Evolutionary conservation across 2,888 invertebrate genomes (phyloP).

Genomic region (Macrostomum cliftonense): DNA sequence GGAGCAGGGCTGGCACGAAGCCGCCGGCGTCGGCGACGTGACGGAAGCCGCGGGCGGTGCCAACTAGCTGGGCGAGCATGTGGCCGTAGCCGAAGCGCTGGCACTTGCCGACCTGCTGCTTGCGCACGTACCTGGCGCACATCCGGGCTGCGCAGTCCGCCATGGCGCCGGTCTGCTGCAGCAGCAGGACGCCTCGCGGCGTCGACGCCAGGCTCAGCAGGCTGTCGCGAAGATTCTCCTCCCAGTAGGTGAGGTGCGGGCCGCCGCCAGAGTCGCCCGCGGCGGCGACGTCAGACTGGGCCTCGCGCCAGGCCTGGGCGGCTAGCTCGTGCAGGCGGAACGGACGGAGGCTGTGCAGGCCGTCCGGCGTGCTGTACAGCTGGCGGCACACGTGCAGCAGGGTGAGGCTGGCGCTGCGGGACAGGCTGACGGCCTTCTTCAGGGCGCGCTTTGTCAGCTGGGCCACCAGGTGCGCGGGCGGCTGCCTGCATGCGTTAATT

Average conservation of each 20-base stretch:
- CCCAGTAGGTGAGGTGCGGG: slow-evolving; percentile 20
- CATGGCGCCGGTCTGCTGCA: slow-evolving; percentile 30
- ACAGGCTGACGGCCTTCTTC: slow-evolving; percentile 25
- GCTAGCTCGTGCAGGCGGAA: slow-evolving; percentile 28
- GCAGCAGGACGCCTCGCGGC: slow-evolving; percentile 31
- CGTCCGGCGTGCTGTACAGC: slow-evolving; percentile 34
- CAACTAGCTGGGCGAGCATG: slow-evolving; percentile 34
- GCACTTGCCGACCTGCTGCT: slow-evolving; percentile 29
- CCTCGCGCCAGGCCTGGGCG: slow-evolving; percentile 27
- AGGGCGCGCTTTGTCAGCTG: slow-evolving; percentile 30
- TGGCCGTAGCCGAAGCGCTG: slow-evolving; percentile 38
- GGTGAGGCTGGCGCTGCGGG: slow-evolving; percentile 4
- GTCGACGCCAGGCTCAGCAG: slow-evolving; percentile 34
- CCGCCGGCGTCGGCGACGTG: slow-evolving; percentile 13
- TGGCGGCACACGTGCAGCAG: slow-evolving; percentile 33
- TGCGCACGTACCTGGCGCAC: background rate
- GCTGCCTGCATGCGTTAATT: slow-evolving; percentile 18
- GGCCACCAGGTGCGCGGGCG: slow-evolving; percentile 30
- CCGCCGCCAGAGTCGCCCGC: too few species aligned
- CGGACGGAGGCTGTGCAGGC: slow-evolving; percentile 25
- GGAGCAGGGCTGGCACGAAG: slow-evolving; percentile 24
- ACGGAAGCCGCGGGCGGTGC: slow-evolving; percentile 30
- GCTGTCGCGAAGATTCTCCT: slow-evolving; percentile 32
- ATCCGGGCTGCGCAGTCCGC: slow-evolving; percentile 21
- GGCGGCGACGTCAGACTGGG: background rate